These are phyloP conservation scores for Lanius collurio DNA, from an alignment of 2,113 vertebrate genomes.

Conservation along the genomic window DNA sequence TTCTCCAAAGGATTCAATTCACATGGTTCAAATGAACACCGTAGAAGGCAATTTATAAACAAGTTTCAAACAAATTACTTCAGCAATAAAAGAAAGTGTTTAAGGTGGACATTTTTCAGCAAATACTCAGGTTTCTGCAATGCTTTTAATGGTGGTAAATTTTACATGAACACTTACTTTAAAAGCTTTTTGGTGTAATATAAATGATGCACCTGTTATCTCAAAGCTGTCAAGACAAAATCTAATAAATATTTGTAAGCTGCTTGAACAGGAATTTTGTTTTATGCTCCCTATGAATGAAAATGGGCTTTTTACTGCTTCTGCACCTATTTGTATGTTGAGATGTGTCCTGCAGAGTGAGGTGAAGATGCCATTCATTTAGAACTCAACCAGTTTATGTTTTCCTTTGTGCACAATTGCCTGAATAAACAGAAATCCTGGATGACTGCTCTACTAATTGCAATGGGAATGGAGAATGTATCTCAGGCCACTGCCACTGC, in stretches of 20 bases:
- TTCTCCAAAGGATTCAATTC: not conserved
- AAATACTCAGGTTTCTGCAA: constrained; percentile 62
- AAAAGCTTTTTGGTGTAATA: constrained; percentile 71
- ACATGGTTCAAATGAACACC: constrained; percentile 12
- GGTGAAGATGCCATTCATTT: constrained; percentile 25
- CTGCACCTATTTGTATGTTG: constrained; percentile 5
- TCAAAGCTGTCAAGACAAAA: constrained; percentile 63
- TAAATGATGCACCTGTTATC: constrained; percentile 68
- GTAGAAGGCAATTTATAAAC: constrained; percentile 58
- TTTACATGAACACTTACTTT: constrained; percentile 74
- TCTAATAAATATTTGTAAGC: constrained; percentile 65
- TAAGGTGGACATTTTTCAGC: constrained; percentile 64
- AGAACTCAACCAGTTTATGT: not conserved
- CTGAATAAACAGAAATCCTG: constrained; percentile 85
- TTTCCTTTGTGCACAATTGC: constrained; percentile 27
- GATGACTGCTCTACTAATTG: constrained; percentile 95
- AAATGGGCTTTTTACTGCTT: constrained; percentile 49
- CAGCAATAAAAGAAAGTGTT: constrained; percentile 51
- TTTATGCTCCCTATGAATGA: constrained; percentile 45
- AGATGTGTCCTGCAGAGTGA: constrained; percentile 9
- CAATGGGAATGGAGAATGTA: constrained; percentile 95
- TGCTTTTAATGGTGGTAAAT: constrained; percentile 71
- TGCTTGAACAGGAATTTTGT: constrained; percentile 52
- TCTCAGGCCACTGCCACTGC: constrained; percentile 95
- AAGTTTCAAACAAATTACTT: constrained; percentile 62